These are phyloP conservation scores for Vanacampus margaritifer DNA, from an alignment of 2,113 vertebrate genomes.

Conservation along the genomic window DNA sequence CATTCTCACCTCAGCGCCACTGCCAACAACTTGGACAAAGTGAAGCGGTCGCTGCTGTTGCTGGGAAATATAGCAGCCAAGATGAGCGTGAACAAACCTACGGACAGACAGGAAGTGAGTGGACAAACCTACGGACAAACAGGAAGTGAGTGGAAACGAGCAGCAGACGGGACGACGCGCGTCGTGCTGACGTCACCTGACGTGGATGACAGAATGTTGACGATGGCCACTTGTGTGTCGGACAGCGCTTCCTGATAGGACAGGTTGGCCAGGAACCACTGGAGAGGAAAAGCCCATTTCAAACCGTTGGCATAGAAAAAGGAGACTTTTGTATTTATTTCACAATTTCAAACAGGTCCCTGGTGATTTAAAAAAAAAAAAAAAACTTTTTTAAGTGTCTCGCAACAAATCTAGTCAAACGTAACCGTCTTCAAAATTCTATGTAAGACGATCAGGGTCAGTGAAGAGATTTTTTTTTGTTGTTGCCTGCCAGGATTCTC, in stretches of 20 bases:
- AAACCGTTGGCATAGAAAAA: neutral
- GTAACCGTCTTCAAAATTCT: too few species aligned
- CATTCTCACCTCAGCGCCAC: conserved; percentile 85
- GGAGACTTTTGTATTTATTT: too few species aligned
- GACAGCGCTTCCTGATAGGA: conserved; percentile 95
- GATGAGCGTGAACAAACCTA: conserved; percentile 93
- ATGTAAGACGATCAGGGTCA: too few species aligned
- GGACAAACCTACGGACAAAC: neutral
- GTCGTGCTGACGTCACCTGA: conserved; percentile 77
- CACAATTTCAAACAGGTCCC: too few species aligned
- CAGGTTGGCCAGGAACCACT: conserved; percentile 98
- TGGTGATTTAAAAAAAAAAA: too few species aligned
- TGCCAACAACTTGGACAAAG: conserved; percentile 90
- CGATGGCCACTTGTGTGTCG: conserved; percentile 89
- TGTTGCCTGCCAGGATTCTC: too few species aligned
- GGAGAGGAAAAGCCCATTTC: conserved; percentile 15
- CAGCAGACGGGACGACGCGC: too few species aligned
- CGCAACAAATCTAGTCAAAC: too few species aligned
- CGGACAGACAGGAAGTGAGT: conserved; percentile 17
- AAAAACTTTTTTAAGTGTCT: too few species aligned
- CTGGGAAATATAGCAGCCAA: conserved; percentile 93
- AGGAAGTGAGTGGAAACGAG: neutral
- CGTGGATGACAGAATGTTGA: conserved; percentile 93
- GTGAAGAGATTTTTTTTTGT: too few species aligned
- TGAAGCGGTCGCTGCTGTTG: conserved; percentile 95